phyloP scores from a whole-genome alignment of 2,113 vertebrate species.

The Girardinichthys multiradiatus region DNA sequence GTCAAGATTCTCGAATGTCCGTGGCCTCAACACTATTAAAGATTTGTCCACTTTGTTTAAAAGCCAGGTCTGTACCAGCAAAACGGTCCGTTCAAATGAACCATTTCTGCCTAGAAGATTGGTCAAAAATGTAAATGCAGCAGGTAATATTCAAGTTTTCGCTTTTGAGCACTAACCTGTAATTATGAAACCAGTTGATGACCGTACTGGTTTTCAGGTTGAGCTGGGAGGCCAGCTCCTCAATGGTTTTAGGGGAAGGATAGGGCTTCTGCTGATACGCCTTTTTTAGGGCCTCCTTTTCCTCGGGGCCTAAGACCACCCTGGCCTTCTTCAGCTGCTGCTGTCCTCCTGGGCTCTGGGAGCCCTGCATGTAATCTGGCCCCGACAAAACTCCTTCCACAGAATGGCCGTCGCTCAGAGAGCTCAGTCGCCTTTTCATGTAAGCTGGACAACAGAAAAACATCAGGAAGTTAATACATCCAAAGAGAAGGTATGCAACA shows the following conservation, averaged over 20 bases:
- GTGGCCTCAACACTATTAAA: too few relatives aligned
- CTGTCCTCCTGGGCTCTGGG: constrained; percentile 88
- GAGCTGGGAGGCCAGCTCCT: constrained; percentile 97
- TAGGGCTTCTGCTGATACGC: constrained; percentile 98
- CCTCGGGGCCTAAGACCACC: constrained; percentile 93
- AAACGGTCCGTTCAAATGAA: neutral
- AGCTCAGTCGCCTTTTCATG: constrained; percentile 96
- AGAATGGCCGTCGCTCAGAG: constrained; percentile 90
- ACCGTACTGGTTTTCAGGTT: constrained; percentile 99
- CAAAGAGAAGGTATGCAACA: neutral
- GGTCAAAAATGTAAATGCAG: too few relatives aligned
- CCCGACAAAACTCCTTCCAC: constrained; percentile 83
- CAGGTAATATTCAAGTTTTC: neutral
- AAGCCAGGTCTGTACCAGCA: neutral
- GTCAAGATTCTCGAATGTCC: too few relatives aligned
- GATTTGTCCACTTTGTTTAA: too few relatives aligned
- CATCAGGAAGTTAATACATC: neutral
- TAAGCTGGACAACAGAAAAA: constrained; percentile 81
- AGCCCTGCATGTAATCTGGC: constrained; percentile 88
- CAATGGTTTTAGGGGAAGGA: constrained; percentile 96
- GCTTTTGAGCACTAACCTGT: constrained; percentile 84
- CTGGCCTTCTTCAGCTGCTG: constrained; percentile 94
- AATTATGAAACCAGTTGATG: constrained; percentile 99
- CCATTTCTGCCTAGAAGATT: too few relatives aligned
- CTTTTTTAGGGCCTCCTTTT: constrained; percentile 92